These are phyloP conservation scores for Apis florea DNA, from an alignment of 1,140 invertebrate species.

Conservation along the genomic window DNA sequence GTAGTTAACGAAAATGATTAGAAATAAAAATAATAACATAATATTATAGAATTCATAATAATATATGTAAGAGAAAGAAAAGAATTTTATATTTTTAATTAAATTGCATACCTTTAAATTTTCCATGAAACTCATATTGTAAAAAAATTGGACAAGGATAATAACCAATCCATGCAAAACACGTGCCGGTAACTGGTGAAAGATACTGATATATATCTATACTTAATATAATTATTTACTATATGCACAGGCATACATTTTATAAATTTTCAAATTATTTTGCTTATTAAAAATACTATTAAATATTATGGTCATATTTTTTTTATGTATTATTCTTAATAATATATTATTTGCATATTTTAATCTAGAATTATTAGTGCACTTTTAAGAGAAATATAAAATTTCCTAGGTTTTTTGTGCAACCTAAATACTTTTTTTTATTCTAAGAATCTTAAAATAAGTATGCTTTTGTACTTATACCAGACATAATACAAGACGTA, in stretches of 20 bases:
- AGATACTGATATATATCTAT: conserved; percentile 18
- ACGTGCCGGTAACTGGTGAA: conserved; percentile 65
- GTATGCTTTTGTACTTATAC: no score
- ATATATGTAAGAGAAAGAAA: background rate
- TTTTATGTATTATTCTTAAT: background rate
- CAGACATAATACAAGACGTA: no score
- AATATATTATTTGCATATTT: background rate
- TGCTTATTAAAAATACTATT: background rate
- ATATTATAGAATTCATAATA: background rate
- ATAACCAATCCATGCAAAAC: conserved; percentile 70
- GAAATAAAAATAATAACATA: conserved; percentile 1
- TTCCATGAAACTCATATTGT: conserved; percentile 47
- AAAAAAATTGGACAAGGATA: conserved; percentile 53
- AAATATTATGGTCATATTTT: background rate
- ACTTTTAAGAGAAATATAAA: background rate
- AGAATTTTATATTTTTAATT: background rate
- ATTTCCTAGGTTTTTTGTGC: background rate
- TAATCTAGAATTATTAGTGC: background rate
- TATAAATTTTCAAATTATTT: background rate
- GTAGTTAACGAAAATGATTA: background rate
- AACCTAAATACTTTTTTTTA: background rate
- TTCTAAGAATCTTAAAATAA: no score
- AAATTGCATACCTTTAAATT: conserved; percentile 43
- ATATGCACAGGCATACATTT: conserved; percentile 1
- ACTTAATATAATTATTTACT: background rate